Evolutionary conservation across 1,140 invertebrate genomes (phyloP).

Genomic region (Pachypsylla venusta): DNA sequence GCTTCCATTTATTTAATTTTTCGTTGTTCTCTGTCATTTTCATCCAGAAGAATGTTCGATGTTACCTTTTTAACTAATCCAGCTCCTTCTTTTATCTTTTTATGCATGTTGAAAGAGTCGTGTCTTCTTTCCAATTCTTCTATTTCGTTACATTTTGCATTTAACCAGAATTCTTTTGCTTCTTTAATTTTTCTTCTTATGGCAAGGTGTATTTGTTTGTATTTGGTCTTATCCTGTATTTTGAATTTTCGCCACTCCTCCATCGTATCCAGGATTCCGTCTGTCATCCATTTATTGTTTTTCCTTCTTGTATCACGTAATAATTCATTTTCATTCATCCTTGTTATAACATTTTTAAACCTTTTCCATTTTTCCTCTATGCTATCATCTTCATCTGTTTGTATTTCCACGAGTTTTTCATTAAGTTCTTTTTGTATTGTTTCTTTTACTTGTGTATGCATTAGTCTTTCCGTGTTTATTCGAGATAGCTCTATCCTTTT

Average conservation of each 20-base stretch:
- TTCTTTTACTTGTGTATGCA: slow-evolving; percentile 9
- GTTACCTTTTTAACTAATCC: slow-evolving; percentile 7
- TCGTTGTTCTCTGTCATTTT: slow-evolving; percentile 13
- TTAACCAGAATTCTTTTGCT: slow-evolving; percentile 13
- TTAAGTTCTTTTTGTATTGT: background rate
- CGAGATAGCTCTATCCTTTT: background rate
- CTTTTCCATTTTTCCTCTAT: background rate
- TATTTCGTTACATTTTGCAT: slow-evolving; percentile 15
- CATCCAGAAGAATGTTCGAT: slow-evolving; percentile 13
- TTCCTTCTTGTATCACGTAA: slow-evolving; percentile 8
- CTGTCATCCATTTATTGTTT: slow-evolving; percentile 19
- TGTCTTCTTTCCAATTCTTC: slow-evolving; percentile 13
- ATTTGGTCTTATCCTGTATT: slow-evolving; percentile 4
- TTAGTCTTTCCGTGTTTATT: background rate
- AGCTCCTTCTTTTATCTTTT: slow-evolving; percentile 18
- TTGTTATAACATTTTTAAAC: slow-evolving; percentile 10
- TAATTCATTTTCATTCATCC: background rate
- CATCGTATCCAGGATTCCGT: slow-evolving; percentile 24
- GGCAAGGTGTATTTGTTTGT: slow-evolving; percentile 17
- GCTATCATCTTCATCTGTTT: slow-evolving; percentile 5
- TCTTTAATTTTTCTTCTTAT: slow-evolving; percentile 7
- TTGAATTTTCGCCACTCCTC: slow-evolving; percentile 18
- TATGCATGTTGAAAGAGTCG: slow-evolving; percentile 18
- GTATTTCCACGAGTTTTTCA: slow-evolving; percentile 13
- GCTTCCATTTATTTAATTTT: slow-evolving; percentile 17